Percentiles rank a stretch among this genome's conserved stretches.
Evolutionary conservation across 2,797 vertebrate genomes (phyloP).

Genomic region (Rhinogobio ventralis): DNA sequence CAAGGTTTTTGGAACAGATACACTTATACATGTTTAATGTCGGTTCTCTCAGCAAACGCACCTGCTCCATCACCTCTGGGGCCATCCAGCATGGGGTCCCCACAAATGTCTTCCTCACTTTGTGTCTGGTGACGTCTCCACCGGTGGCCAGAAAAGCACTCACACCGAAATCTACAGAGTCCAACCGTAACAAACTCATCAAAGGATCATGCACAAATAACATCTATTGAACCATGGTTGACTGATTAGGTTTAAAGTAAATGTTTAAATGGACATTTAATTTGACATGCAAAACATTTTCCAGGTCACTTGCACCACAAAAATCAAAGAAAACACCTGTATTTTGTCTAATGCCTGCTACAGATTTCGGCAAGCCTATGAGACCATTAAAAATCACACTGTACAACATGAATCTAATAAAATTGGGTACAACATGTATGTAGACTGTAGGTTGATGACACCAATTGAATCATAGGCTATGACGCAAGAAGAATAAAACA

Average conservation of each 20-base stretch:
- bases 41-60: conserved; percentile 65
- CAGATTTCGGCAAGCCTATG: too few species aligned
- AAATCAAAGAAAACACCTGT: neutral
- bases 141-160: conserved; percentile 96
- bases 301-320: neutral
- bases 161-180: conserved; percentile 91
- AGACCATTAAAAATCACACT: too few species aligned
- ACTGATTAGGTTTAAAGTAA: neutral
- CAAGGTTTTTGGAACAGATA: neutral
- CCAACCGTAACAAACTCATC: neutral
- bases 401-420: too few species aligned
- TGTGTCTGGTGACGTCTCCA: conserved; percentile 96
- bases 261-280: neutral
- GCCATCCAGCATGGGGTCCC: conserved; percentile 99
- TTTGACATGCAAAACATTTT: neutral
- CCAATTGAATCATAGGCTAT: too few species aligned
- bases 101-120: conserved; percentile 99
- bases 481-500: too few species aligned
- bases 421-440: too few species aligned
- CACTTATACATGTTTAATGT: neutral
- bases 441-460: too few species aligned
- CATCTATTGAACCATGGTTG: neutral
- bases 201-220: neutral
- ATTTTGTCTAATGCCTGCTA: too few species aligned
- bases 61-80: conserved; percentile 99